Conservation (phyloP, 2,797 vertebrate genomes). For the Dendrocincla fuliginosa region DNA sequence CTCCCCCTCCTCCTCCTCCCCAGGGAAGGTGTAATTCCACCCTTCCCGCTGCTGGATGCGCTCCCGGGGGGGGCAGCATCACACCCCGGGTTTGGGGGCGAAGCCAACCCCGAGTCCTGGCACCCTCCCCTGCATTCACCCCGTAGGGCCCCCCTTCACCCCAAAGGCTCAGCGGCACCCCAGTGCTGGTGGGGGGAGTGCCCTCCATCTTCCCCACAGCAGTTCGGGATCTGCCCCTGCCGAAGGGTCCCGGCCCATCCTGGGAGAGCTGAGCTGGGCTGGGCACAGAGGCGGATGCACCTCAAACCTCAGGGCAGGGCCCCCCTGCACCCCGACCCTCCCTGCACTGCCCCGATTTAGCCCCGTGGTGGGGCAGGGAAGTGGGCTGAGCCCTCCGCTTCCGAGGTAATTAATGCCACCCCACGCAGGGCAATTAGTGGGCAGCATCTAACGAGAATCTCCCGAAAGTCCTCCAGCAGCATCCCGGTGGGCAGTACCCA, state of each 20-base stretch:
- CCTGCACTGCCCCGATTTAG: neutral
- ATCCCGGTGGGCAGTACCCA: neutral
- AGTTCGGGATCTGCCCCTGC: neutral
- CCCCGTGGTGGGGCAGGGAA: no score
- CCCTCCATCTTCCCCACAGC: neutral
- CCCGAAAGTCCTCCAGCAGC: neutral
- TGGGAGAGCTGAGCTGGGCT: neutral
- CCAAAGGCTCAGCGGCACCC: neutral
- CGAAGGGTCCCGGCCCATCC: no score
- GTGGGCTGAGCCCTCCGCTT: fast-evolving
- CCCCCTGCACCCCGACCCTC: neutral
- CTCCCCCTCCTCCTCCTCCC: neutral
- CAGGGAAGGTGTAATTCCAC: constrained; percentile 20
- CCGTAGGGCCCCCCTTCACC: neutral
- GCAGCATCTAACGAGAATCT: neutral
- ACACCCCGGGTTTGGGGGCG: neutral
- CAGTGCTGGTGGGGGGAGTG: neutral
- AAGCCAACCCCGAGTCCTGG: neutral
- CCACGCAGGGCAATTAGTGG: neutral
- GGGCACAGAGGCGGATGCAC: neutral
- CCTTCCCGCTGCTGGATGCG: neutral
- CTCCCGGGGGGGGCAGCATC: neutral
- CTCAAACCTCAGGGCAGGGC: neutral
- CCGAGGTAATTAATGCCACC: neutral
- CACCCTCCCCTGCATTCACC: neutral